phyloP scores from a whole-genome alignment of 2,888 invertebrate species.

The Nematopogon swammerdamellus region DNA sequence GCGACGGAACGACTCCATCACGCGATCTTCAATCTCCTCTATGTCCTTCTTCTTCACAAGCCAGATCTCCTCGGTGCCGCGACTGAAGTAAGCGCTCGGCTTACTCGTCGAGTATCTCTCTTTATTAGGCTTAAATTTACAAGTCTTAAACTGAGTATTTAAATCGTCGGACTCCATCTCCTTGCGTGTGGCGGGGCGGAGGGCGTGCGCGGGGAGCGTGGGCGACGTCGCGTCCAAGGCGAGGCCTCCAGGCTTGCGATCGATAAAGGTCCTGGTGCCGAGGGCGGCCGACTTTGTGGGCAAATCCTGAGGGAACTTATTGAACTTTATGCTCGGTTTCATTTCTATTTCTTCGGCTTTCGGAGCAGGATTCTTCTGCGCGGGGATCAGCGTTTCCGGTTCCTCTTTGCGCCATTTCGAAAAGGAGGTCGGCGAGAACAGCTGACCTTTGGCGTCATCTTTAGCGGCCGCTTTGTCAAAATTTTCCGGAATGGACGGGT shows the following conservation, averaged over 20 bases:
- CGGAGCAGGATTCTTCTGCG: neutral
- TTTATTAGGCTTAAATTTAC: conserved; percentile 31
- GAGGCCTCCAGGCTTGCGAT: conserved; percentile 1
- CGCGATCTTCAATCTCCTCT: conserved; percentile 46
- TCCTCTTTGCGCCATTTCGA: neutral
- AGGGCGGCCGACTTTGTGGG: neutral
- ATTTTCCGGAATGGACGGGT: neutral
- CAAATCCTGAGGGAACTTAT: neutral
- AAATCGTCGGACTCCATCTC: conserved; percentile 20
- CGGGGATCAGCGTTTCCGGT: neutral
- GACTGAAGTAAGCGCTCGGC: conserved; percentile 44
- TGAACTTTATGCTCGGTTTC: neutral
- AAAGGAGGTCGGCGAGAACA: neutral
- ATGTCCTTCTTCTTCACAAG: conserved; percentile 51
- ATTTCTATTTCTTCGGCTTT: neutral
- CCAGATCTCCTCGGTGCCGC: conserved; percentile 50
- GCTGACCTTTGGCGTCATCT: neutral
- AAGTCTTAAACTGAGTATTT: conserved; percentile 33
- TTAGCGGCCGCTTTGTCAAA: neutral
- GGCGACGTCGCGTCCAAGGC: neutral
- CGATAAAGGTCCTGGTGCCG: conserved; percentile 20
- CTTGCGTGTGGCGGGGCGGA: neutral
- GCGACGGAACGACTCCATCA: conserved; percentile 41
- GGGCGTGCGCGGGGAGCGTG: neutral
- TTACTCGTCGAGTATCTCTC: conserved; percentile 29